Evolutionary conservation across 2,888 invertebrate species (phyloP), one percentile per base, ranked within the genome.

Genomic region (Germaria angustata): DNA sequence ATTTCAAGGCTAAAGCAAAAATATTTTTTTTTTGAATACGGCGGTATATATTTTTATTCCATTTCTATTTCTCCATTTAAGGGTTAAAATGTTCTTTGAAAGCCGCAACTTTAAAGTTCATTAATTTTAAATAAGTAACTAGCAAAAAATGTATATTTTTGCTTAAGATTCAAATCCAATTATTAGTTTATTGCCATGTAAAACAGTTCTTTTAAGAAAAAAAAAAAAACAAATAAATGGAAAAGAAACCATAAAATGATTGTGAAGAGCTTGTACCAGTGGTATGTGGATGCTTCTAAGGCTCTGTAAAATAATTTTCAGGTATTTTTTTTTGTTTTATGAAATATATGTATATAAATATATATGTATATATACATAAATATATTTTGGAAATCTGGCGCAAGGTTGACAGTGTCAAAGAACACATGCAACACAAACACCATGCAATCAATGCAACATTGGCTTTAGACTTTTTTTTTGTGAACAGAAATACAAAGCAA

Each of bases 151-250:
- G 20, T 7, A 53, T 51, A 57, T 71, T 15, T 24, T 55, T 20
- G 32, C 8, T 55, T 59, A 44, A 46, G 49, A 77, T 77, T 57
- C 73, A 73, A 81, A 68, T 79, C 82, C 79, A 82, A 82, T 82
- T 82, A 82, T 79, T 82, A 79, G 75, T 82, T 82, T 82, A 82
- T 82, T 82, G 59, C 79, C 82, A 82, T 82, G 82, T 82, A 82
- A n/a, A 82, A 82, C 82, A 82, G 79, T 73, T 65, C 17, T 75
- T 71, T 32, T 13, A 20, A 41, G 4, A 20, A 66, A 22, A 51
- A 46, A 81, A 46, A 17, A 65, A 63, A n/a, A 69, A 51, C 11
- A 61, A 53, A 39, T 15, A 32, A 17, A 44, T 20, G 3, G 15
- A 34, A 66, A 44, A 34, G 32, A 68, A 63, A 36, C 57, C 46